phyloP scores from a whole-genome alignment of 2,797 vertebrate species.

The Bradypus variegatus region DNA sequence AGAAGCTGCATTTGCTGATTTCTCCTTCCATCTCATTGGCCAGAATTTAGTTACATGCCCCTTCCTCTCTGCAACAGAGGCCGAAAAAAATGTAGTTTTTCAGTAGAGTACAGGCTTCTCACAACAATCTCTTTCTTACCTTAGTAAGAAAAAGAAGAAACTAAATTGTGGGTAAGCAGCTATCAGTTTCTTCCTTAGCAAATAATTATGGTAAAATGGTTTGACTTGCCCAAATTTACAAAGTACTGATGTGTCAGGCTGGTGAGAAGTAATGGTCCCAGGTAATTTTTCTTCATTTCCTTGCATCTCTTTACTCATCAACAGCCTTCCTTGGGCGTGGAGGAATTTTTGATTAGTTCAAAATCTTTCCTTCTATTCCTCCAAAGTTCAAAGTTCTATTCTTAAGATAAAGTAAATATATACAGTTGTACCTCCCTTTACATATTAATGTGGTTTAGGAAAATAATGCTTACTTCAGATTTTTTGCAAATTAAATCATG shows the following conservation, averaged over 20 bases:
- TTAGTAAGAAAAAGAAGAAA: background rate
- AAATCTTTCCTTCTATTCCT: background rate
- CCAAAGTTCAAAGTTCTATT: background rate
- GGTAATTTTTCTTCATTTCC: background rate
- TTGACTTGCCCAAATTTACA: background rate
- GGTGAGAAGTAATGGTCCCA: background rate
- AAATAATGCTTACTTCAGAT: background rate
- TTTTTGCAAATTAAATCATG: background rate
- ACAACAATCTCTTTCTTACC: background rate
- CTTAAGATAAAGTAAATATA: background rate
- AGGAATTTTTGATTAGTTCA: background rate
- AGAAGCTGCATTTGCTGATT: background rate
- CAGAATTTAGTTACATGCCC: background rate
- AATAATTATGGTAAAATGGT: background rate
- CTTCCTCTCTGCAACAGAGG: background rate
- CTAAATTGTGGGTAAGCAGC: background rate
- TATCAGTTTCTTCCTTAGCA: background rate
- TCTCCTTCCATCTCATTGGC: background rate
- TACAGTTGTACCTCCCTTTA: background rate
- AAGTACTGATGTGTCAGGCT: background rate
- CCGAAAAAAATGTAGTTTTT: background rate
- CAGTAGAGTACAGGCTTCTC: background rate
- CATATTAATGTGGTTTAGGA: background rate
- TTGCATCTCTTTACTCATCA: background rate
- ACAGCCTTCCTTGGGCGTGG: background rate